Conservation (phyloP, 2,888 invertebrate genomes). For the Meghimatium bilineatum region DNA sequence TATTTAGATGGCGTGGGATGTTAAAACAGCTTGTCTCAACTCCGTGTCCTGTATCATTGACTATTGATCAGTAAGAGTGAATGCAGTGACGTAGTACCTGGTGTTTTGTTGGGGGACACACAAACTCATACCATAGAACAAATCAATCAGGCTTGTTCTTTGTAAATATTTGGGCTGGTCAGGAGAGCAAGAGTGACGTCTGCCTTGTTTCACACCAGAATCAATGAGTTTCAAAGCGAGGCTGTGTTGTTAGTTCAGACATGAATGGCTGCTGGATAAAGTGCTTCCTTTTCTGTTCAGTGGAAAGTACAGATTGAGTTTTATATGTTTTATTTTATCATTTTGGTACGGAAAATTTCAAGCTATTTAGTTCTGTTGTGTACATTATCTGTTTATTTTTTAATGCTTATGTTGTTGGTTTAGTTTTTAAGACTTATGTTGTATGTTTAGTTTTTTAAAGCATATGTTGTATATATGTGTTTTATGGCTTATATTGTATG, state of each 20-base stretch:
- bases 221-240: not conserved
- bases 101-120: not conserved
- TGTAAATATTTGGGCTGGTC: not conserved
- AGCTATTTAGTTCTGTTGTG: too few species aligned
- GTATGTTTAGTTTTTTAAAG: not conserved
- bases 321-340: too few species aligned
- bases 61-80: not conserved
- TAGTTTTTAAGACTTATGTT: not conserved
- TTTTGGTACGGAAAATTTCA: too few species aligned
- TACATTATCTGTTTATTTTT: too few species aligned
- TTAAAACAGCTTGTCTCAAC: not conserved
- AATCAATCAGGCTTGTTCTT: not conserved
- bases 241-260: not conserved
- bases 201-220: not conserved
- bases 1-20: not conserved
- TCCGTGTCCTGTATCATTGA: not conserved
- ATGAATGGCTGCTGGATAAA: not conserved
- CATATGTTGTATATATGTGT: not conserved
- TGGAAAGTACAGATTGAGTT: too few species aligned
- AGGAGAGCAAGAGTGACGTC: not conserved
- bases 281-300: too few species aligned
- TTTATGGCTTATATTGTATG: not conserved
- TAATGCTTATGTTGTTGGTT: not conserved
- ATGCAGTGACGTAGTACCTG: not conserved
- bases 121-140: not conserved